Evolutionary conservation across 2,888 invertebrate genomes (phyloP).

Genomic region (Eutolmus rufibarbis): DNA sequence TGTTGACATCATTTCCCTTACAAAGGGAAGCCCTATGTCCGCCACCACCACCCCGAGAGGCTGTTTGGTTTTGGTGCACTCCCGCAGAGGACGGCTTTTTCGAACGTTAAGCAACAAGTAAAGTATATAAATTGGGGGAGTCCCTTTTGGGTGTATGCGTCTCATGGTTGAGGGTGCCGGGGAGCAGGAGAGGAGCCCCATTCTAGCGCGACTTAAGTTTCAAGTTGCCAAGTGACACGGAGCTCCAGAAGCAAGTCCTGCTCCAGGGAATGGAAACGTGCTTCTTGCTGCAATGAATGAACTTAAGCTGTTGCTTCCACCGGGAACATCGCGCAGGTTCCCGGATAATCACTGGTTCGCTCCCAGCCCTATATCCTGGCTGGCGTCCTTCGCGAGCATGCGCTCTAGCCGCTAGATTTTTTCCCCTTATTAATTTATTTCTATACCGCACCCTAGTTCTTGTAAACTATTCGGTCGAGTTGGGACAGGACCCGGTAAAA

Average conservation of each 20-base stretch:
- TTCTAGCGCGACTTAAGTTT: neutral
- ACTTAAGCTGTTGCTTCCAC: constrained; percentile 26
- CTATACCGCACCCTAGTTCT: constrained; percentile 27
- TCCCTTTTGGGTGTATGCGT: neutral
- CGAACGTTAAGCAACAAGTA: constrained; percentile 31
- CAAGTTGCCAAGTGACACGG: constrained; percentile 11
- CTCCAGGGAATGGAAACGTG: constrained; percentile 34
- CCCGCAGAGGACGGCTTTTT: constrained; percentile 24
- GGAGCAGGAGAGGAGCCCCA: neutral
- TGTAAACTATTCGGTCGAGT: neutral
- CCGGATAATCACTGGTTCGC: constrained; percentile 12
- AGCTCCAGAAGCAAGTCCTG: neutral
- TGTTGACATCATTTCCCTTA: constrained; percentile 19
- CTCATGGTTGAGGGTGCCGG: too few species aligned
- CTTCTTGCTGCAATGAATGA: constrained; percentile 28
- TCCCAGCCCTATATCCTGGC: neutral
- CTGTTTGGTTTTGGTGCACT: constrained; percentile 15
- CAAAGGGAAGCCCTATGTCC: constrained; percentile 30
- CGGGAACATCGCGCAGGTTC: constrained; percentile 3
- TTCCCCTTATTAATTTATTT: neutral
- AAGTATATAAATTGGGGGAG: constrained; percentile 22
- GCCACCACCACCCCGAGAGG: neutral
- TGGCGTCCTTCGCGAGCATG: neutral
- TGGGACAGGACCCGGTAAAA: constrained; percentile 23
- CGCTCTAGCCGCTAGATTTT: neutral